A percentile compares a stretch with the other conserved stretches of the same genome.
These are phyloP conservation scores for Margaritifera margaritifera DNA, from an alignment of 2,888 invertebrate genomes.

Conservation along the genomic window DNA sequence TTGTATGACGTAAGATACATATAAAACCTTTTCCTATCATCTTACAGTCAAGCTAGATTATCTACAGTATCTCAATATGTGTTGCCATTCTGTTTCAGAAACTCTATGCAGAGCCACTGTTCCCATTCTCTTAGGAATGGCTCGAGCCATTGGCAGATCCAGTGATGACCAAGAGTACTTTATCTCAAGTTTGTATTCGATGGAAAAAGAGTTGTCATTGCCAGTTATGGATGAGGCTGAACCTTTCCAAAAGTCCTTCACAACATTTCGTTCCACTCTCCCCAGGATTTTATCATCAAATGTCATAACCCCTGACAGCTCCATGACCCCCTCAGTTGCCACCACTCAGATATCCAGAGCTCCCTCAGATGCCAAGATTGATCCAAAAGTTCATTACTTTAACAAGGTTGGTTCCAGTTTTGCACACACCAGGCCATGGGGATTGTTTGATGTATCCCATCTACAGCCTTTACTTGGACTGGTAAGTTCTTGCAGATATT, in stretches of 20 bases:
- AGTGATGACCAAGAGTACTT: slow-evolving; percentile 83
- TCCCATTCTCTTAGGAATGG: slow-evolving; percentile 89
- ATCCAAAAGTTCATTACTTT: slow-evolving; percentile 90
- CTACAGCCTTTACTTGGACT: slow-evolving; percentile 67
- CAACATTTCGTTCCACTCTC: slow-evolving; percentile 84
- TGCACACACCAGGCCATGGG: slow-evolving; percentile 65
- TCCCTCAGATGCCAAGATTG: slow-evolving; percentile 65
- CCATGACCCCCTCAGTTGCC: slow-evolving; percentile 36
- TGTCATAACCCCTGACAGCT: slow-evolving; percentile 52
- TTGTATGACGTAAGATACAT: too few relatives aligned
- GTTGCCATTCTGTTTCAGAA: slow-evolving; percentile 72
- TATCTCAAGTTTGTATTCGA: slow-evolving; percentile 76
- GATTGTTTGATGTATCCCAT: slow-evolving; percentile 68
- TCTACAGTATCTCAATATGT: too few relatives aligned
- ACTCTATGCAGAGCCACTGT: slow-evolving; percentile 88
- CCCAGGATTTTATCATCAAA: slow-evolving; percentile 86
- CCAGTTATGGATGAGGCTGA: slow-evolving; percentile 57
- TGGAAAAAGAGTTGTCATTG: slow-evolving; percentile 25
- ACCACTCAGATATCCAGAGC: slow-evolving; percentile 12
- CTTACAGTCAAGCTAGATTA: too few relatives aligned
- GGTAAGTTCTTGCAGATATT: slow-evolving; percentile 50
- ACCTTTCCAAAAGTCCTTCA: slow-evolving; percentile 70
- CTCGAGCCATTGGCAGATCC: slow-evolving; percentile 93
- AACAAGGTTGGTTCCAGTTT: slow-evolving; percentile 94
- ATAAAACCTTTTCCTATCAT: too few relatives aligned